Evolutionary conservation across 2,888 invertebrate genomes (phyloP), one percentile per base, ranked within the genome.

Genomic region (Lampropteryx suffumata): DNA sequence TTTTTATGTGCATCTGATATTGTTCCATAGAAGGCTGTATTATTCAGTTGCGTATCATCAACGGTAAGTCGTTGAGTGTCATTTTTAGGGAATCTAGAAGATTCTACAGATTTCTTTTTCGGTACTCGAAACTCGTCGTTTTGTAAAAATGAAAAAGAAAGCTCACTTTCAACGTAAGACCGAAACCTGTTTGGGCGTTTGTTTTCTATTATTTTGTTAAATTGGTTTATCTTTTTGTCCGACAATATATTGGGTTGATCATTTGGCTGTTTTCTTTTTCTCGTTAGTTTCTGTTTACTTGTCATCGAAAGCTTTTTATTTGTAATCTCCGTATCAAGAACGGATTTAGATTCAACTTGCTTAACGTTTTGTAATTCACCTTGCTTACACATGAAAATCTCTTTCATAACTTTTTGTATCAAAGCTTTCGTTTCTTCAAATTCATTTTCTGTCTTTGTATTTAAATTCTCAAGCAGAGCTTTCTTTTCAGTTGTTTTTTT

Each of bases 401-500:
- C 83, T 44, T 70, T 75, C 49, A 77, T 60, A 42, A 83, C 66
- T 39, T 81, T 81, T 63, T 73, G 68, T 30, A 79, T 61, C 35
- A 83, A 63, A 6, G 51, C 63, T 0, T 65, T 61, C 0, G 83
- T 81, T 35, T 81, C 66, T 21, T 72, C 64, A 43, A 55, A 26
- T 11, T 55, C 35, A 30, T 44, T 40, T 11, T 32, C 44, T 21
- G 34, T 26, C 21, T 55, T 33, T 32, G 12, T 17, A 34, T 34
- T 33, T 7, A 29, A 6, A 13, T 41, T 28, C 10, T 24, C 43
- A 14, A 10, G 9, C 1, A 8, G n/a, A 13, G 9, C 3, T 33
- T 36, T 21, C 0, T 35, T 51, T 24, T 12, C 32, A 9, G 10
- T 4, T 17, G 12, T 26, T 21, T 10, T 42, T 29, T 47, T 21